Base-by-base conservation (phyloP, 2,888 invertebrate species). In the Nomada flava region DNA sequence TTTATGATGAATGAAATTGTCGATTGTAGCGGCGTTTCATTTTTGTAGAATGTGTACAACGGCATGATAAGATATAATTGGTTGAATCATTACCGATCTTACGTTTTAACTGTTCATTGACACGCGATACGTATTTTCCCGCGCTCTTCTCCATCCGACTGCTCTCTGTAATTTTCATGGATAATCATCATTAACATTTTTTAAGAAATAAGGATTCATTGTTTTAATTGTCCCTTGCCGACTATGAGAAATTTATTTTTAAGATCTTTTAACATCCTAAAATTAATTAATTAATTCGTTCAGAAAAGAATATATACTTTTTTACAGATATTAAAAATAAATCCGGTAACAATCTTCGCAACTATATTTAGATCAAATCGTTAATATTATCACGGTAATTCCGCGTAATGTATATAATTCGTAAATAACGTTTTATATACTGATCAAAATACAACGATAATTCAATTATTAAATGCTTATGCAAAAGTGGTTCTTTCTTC, bases 61-160 rank as follows among this genome's bases (percentile, higher is more conserved):
- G 7, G 18, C 59, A 55, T 42, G 29, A 52, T 80, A 57, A 68
- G 29, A n/a, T 36, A 75, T 75, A 75, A 73, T 75, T 71, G n/a
- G 0, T 47, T 10, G n/a, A 57, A 70, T 71, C 69, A 52, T 74
- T 70, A 57, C 26, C n/a, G 42, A 59, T 69, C 63, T 50, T 15
- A 71, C 23, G 11, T 65, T 26, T 44, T 60, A 59, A 70, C 18
- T 15, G 26, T 63, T 20, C 52, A 53, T 75, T 71, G 57, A 23
- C 57, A 71, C 60, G 62, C 47, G 70, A 75, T 67, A 67, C 50
- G 15, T 26, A 53, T 67, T 75, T 75, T 75, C 82, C 81, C 82
- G 82, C 81, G 82, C 81, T 80, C 67, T 75, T 63, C 62, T 70
- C 52, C 36, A 20, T 52, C 67, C 67, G 47, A 57, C 50, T 36